Base-by-base conservation (phyloP, 1,140 invertebrate species). In the Brachionus koreanus region DNA sequence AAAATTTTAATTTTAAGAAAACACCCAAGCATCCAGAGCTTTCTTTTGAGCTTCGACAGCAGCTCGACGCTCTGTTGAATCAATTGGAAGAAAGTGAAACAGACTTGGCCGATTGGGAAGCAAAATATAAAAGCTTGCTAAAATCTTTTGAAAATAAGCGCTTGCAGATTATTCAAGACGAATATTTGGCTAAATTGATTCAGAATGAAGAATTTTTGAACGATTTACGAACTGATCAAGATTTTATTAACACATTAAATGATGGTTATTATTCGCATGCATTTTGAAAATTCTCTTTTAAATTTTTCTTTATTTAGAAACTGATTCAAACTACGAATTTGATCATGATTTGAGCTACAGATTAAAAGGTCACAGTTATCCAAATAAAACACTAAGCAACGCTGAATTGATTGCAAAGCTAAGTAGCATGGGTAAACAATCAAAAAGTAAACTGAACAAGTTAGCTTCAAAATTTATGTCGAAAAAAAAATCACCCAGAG, bases 121-220 rank as follows among this genome's bases (percentile, higher is more conserved):
- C n/a, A 43, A 57, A 61, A 57, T 79, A 79, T 33, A 65, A 79
- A 16, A 37, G 16, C 37, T 79, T 79, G 9, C 19, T 61, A 1
- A 35, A 42, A 39, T 39, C 49, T n/a, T 79, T 61, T 25, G 76
- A 79, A 65, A 57, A 43, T 25, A 79, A 65, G 23, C 29, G 61
- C 19, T 65, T 61, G 19, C 76, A 79, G 39, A 79, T 79, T 19
- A 79, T 79, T 6, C 49, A 65, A 57, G 76, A 79, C 25, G 76
- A 79, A 42, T 79, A 79, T 42, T 79, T 79, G 33, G 76, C 76
- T 39, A 79, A 61, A 19, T 42, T 79, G 9, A 25, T 79, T 5
- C 76, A 79, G 42, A 79, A 79, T 61, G 76, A 79, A 35, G 49
- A 79, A 35, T 79, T 79, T 43, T 42, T 79, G 37, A 57, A 79